Evolutionary conservation across 1,140 invertebrate genomes (phyloP).

Genomic region (Chlorops oryzae): DNA sequence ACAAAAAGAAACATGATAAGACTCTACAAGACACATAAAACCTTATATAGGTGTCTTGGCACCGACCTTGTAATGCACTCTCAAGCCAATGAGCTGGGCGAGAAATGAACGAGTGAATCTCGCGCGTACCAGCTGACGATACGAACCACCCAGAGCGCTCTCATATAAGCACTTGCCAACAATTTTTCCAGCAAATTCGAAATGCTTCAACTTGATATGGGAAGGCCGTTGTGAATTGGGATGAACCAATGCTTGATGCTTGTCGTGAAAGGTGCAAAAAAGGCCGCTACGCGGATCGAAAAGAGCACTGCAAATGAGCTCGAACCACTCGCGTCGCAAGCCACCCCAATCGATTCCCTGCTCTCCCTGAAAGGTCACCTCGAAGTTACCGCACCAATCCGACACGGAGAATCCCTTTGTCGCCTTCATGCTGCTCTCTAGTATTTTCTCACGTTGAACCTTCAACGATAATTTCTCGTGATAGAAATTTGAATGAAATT

Average conservation of each 20-base stretch:
- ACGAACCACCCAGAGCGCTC: slow-evolving; percentile 79
- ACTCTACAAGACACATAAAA: neutral
- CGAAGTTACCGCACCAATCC: slow-evolving; percentile 91
- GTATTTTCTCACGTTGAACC: slow-evolving; percentile 70
- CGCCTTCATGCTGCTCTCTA: slow-evolving; percentile 78
- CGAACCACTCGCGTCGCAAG: slow-evolving; percentile 88
- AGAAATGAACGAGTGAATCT: slow-evolving; percentile 88
- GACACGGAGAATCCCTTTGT: slow-evolving; percentile 65
- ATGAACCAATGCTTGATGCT: slow-evolving; percentile 79
- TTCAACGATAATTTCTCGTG: slow-evolving; percentile 79
- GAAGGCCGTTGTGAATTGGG: slow-evolving; percentile 71
- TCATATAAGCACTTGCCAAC: slow-evolving; percentile 76
- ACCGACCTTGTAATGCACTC: slow-evolving; percentile 73
- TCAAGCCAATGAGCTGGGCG: slow-evolving; percentile 85
- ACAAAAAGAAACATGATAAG: too few relatives aligned
- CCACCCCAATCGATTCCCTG: slow-evolving; percentile 94
- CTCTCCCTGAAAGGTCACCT: slow-evolving; percentile 85
- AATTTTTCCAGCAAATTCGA: slow-evolving; percentile 88
- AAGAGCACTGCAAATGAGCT: slow-evolving; percentile 75
- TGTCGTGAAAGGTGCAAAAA: slow-evolving; percentile 80
- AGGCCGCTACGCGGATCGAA: slow-evolving; percentile 79
- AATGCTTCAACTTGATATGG: slow-evolving; percentile 79
- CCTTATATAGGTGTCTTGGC: too few relatives aligned
- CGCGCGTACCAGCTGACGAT: slow-evolving; percentile 82
- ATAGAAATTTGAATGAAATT: slow-evolving; percentile 75